Evolutionary conservation across 1,140 invertebrate genomes (phyloP).

Genomic region (Rhagoletis zephyria): DNA sequence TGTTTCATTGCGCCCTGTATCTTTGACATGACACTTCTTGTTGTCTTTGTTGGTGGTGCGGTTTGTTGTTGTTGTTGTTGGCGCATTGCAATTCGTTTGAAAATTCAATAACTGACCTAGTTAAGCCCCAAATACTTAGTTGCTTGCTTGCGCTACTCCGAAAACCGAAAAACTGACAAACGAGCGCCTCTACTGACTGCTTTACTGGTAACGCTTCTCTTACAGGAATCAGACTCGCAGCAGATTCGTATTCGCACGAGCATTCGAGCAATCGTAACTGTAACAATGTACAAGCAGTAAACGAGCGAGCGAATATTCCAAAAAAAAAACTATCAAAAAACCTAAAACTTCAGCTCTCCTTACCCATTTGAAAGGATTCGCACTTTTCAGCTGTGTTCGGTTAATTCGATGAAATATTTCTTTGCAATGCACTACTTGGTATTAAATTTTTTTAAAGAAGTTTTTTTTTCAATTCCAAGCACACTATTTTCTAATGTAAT

Average conservation of each 20-base stretch:
- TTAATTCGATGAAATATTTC: background rate
- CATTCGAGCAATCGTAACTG: background rate
- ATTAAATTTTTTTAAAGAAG: no score
- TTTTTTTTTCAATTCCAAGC: no score
- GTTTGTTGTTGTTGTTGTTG: background rate
- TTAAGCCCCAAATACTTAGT: conserved; percentile 59
- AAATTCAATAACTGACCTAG: conserved; percentile 73
- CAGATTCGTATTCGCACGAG: conserved; percentile 13
- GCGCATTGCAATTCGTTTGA: conserved; percentile 54
- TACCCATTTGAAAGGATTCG: background rate
- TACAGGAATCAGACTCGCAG: background rate
- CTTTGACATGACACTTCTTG: background rate
- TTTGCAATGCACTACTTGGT: background rate
- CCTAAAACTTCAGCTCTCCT: no score
- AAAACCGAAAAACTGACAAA: conserved; percentile 43
- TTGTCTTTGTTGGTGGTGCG: no score
- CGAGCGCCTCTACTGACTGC: background rate
- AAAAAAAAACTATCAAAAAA: background rate
- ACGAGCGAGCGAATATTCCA: background rate
- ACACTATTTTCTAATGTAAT: background rate
- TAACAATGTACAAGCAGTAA: background rate
- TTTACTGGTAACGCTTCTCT: background rate
- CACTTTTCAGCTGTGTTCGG: background rate
- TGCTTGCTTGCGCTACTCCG: background rate
- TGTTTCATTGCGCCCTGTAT: background rate